Evolutionary conservation across 1,140 invertebrate genomes (phyloP).

Genomic region (Platyura marginata): DNA sequence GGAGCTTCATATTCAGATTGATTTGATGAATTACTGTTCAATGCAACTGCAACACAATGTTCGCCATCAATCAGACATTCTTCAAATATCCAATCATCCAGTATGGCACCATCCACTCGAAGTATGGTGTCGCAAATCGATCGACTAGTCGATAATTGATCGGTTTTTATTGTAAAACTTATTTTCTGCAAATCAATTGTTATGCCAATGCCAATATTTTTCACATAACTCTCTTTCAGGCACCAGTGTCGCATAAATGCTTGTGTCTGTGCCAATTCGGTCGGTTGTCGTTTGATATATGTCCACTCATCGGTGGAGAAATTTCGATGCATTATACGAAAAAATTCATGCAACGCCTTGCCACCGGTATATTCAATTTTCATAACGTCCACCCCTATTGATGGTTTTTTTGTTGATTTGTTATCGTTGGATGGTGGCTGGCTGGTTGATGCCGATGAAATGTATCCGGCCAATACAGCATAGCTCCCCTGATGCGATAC

Average conservation of each 20-base stretch:
- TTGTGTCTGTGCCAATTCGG: slow-evolving; percentile 35
- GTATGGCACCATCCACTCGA: slow-evolving; percentile 35
- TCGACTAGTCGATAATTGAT: slow-evolving; percentile 22
- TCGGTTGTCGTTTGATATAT: slow-evolving; percentile 35
- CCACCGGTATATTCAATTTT: slow-evolving; percentile 44
- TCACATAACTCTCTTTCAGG: slow-evolving; percentile 90
- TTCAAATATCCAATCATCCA: slow-evolving; percentile 64
- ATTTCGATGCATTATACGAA: slow-evolving; percentile 65
- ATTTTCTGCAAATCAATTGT: slow-evolving; percentile 55
- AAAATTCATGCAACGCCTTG: slow-evolving; percentile 55
- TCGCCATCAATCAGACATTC: slow-evolving; percentile 62
- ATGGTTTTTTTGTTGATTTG: neutral
- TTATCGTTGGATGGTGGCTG: slow-evolving; percentile 9
- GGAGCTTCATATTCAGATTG: slow-evolving; percentile 7
- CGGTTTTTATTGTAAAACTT: slow-evolving; percentile 46
- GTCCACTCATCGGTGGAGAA: slow-evolving; percentile 67
- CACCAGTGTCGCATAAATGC: slow-evolving; percentile 82
- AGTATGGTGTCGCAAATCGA: slow-evolving; percentile 47
- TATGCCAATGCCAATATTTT: slow-evolving; percentile 75
- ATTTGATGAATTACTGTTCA: slow-evolving; percentile 9
- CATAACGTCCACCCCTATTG: slow-evolving; percentile 55
- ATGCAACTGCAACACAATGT: slow-evolving; percentile 71
- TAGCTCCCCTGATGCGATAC: slow-evolving; percentile 82
- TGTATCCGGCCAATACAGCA: slow-evolving; percentile 60
- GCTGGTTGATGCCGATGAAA: slow-evolving; percentile 18